A percentile compares a stretch with the other conserved stretches of the same genome.
These are phyloP conservation scores for Chloroclystis v-ata DNA, from an alignment of 2,888 invertebrate species.

Conservation along the genomic window DNA sequence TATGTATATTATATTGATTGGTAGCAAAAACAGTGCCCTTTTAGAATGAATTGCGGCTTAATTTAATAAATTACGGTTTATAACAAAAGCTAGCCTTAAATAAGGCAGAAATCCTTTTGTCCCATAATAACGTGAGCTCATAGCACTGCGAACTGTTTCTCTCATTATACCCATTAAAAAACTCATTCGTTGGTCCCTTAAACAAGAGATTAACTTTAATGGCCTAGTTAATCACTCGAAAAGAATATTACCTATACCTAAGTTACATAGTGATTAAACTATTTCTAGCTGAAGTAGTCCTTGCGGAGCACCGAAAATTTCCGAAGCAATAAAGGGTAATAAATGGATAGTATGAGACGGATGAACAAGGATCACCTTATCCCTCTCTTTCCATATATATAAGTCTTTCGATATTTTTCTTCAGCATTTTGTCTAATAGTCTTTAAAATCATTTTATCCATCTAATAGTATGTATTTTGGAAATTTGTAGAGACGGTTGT, in stretches of 20 bases:
- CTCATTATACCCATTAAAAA: slow-evolving; percentile 24
- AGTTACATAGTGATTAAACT: slow-evolving; percentile 24
- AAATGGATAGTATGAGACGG: no score
- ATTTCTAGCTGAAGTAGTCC: slow-evolving; percentile 14
- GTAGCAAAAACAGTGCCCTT: no score
- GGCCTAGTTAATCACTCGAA: slow-evolving; percentile 25
- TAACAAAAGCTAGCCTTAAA: background rate
- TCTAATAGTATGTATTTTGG: no score
- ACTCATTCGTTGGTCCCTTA: slow-evolving; percentile 19
- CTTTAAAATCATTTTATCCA: no score
- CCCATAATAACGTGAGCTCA: background rate
- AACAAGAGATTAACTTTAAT: slow-evolving; percentile 26
- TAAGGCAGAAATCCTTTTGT: background rate
- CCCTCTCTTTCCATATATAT: no score
- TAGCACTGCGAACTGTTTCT: slow-evolving; percentile 18
- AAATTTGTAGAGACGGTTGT: no score
- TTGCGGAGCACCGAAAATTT: slow-evolving; percentile 7
- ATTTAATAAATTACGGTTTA: background rate
- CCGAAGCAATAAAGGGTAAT: no score
- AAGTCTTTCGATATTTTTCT: no score
- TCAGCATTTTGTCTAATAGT: no score
- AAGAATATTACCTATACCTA: slow-evolving; percentile 22
- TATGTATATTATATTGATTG: no score
- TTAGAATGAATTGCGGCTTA: no score
- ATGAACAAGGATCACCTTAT: no score